phyloP scores from a whole-genome alignment of 2,797 vertebrate genomes.

The Mormyrops attenuatus region DNA sequence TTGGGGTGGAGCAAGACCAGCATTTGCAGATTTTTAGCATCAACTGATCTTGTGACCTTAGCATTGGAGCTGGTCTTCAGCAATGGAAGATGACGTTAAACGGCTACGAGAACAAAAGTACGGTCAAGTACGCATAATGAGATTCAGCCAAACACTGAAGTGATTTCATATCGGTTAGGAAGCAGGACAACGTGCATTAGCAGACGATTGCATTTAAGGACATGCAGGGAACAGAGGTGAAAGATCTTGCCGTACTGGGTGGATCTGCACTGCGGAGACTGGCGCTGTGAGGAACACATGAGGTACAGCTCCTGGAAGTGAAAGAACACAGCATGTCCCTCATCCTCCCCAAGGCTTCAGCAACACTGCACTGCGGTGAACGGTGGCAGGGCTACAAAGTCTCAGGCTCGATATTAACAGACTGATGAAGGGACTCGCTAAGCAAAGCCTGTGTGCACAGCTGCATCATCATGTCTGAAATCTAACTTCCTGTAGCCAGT shows the following conservation, averaged over 20 bases:
- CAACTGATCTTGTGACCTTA: too few species aligned
- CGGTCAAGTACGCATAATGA: too few species aligned
- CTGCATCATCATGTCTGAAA: background rate
- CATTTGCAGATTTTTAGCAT: too few species aligned
- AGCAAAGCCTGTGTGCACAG: background rate
- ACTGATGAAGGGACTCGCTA: background rate
- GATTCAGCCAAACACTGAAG: background rate
- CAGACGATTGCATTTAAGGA: background rate
- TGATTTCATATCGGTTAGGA: background rate
- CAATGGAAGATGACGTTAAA: too few species aligned
- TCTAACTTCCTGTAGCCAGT: background rate
- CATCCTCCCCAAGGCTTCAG: background rate
- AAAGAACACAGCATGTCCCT: background rate
- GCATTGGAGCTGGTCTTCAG: too few species aligned
- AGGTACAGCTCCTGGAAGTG: slow-evolving; percentile 61
- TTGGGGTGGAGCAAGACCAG: too few species aligned
- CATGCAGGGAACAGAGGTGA: background rate
- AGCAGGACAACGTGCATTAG: background rate
- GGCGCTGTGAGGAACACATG: slow-evolving; percentile 94
- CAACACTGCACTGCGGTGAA: background rate
- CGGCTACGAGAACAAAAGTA: too few species aligned
- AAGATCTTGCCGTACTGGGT: slow-evolving; percentile 86
- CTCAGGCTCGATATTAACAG: background rate
- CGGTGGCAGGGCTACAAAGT: background rate
- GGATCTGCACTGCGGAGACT: slow-evolving; percentile 92